A percentile compares a stretch with the other conserved stretches of the same genome.
Evolutionary conservation across 1,140 invertebrate genomes (phyloP).

Genomic region (Drosophila guanche): DNA sequence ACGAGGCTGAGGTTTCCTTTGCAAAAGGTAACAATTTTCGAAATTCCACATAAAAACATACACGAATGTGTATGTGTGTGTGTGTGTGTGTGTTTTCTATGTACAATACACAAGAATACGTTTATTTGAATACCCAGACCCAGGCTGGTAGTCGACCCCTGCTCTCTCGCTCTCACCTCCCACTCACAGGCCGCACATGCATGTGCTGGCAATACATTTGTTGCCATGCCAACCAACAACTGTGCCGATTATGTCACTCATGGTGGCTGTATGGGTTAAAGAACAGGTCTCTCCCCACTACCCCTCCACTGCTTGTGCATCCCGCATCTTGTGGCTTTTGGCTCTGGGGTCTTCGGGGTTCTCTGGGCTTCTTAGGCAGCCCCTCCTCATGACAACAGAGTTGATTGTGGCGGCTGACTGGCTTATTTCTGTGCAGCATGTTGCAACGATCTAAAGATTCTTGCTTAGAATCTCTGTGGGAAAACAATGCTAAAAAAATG

Average conservation of each 20-base stretch:
- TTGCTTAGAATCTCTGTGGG: too few species aligned
- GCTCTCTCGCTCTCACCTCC: conserved; percentile 11
- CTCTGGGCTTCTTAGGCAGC: too few species aligned
- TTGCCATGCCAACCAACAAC: conserved; percentile 65
- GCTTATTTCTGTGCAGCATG: too few species aligned
- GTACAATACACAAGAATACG: conserved; percentile 4
- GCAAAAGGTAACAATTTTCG: conserved; percentile 18
- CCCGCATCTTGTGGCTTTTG: too few species aligned
- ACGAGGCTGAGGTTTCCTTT: background rate
- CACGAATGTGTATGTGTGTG: background rate
- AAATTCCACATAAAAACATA: conserved; percentile 7
- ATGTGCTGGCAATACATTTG: conserved; percentile 55
- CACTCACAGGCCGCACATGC: conserved; percentile 9
- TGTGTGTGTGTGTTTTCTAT: background rate
- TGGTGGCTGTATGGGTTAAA: conserved; percentile 38
- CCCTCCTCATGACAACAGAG: too few species aligned
- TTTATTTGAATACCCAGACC: conserved; percentile 37
- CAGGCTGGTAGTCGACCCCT: conserved; percentile 23
- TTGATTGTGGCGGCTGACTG: too few species aligned
- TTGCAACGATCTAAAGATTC: too few species aligned
- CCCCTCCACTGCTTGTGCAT: conserved; percentile 13
- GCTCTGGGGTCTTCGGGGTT: too few species aligned
- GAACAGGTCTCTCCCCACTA: conserved; percentile 10
- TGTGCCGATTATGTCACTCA: conserved; percentile 72
- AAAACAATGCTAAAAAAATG: too few species aligned